These are phyloP conservation scores for Peromyscus aztecus DNA, from an alignment of 2,797 vertebrate species.

Conservation along the genomic window DNA sequence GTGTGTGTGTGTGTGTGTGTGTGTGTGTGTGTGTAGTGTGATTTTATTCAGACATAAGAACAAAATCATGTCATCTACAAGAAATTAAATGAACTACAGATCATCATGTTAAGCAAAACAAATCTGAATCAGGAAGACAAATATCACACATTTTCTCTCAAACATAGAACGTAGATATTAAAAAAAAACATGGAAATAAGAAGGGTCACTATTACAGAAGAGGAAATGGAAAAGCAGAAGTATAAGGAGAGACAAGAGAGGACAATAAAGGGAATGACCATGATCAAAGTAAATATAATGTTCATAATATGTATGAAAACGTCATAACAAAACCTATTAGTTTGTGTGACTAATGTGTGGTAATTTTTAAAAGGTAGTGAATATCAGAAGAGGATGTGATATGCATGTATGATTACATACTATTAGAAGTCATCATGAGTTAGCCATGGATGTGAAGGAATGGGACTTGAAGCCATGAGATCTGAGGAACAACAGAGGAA, in stretches of 20 bases:
- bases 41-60: neutral
- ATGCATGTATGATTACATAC: neutral
- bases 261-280: neutral
- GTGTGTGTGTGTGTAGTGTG: no score
- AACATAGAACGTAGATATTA: neutral
- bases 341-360: neutral
- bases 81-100: neutral
- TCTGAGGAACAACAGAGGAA: neutral
- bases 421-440: neutral
- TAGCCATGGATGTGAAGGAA: neutral
- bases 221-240: neutral
- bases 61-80: neutral
- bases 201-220: neutral
- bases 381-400: neutral
- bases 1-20: no score
- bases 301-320: neutral
- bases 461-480: neutral
- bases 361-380: neutral
- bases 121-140: neutral
- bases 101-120: neutral
- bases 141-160: neutral
- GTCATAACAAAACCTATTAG: neutral
- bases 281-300: neutral
- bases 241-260: neutral
- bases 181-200: neutral